phyloP scores from a whole-genome alignment of 2,888 invertebrate species.

The Sturmia bella region DNA sequence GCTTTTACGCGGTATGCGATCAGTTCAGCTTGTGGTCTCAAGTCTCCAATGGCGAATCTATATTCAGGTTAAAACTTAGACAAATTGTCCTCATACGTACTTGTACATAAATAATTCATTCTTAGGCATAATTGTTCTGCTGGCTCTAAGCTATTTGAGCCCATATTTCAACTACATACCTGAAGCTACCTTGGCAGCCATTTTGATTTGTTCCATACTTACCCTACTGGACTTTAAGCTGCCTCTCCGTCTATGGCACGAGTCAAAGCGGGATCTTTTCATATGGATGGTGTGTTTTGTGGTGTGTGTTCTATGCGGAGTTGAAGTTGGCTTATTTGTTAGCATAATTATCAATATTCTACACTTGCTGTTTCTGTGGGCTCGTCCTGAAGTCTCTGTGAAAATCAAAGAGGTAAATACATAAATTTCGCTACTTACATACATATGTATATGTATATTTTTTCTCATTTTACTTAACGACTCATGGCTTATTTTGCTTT shows the following conservation, averaged over 20 bases:
- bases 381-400: constrained; percentile 84
- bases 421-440: not conserved
- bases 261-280: constrained; percentile 85
- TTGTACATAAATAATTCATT: not conserved
- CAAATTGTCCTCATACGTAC: not conserved
- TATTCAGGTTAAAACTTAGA: constrained; percentile 76
- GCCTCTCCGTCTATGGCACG: constrained; percentile 84
- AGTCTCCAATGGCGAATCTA: constrained; percentile 87
- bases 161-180: constrained; percentile 94
- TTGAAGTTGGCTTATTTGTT: constrained; percentile 90
- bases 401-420: constrained; percentile 76
- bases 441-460: not conserved
- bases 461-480: not conserved
- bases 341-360: constrained; percentile 87
- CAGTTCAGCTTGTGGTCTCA: constrained; percentile 92
- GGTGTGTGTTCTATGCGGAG: constrained; percentile 86
- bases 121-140: constrained; percentile 89
- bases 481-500: not conserved
- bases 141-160: constrained; percentile 93
- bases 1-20: constrained; percentile 95
- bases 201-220: constrained; percentile 92
- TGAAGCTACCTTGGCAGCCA: constrained; percentile 91
- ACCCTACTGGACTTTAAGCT: constrained; percentile 76
- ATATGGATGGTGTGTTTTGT: constrained; percentile 87
- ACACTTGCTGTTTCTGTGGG: constrained; percentile 86